phyloP scores from a whole-genome alignment of 2,797 vertebrate genomes.

The Poeciliopsis paucimaculata region DNA sequence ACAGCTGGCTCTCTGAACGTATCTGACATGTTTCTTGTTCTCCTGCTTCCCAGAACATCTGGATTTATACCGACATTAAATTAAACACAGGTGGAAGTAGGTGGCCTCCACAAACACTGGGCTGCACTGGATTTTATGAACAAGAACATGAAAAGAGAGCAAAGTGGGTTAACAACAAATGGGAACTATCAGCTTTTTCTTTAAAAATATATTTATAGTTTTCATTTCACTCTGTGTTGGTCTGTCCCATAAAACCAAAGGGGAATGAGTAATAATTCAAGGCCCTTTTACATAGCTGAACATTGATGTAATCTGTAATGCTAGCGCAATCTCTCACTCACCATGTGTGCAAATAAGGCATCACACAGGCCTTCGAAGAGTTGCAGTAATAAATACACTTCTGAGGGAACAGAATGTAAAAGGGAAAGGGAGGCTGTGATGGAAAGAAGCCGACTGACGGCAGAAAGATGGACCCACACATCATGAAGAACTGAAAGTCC shows the following conservation, averaged over 20 bases:
- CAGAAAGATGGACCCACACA: neutral
- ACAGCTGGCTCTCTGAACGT: neutral
- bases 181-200: neutral
- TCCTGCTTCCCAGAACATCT: neutral
- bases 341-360: neutral
- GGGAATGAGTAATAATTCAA: neutral
- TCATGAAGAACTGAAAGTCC: neutral
- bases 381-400: neutral
- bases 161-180: neutral
- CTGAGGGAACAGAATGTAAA: neutral
- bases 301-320: neutral
- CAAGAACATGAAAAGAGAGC: neutral
- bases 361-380: too few species aligned
- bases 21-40: neutral
- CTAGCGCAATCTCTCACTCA: neutral
- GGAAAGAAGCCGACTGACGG: neutral
- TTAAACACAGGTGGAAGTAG: neutral
- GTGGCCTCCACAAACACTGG: neutral
- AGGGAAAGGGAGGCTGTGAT: neutral
- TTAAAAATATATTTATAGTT: neutral
- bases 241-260: neutral
- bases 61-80: neutral
- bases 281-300: neutral
- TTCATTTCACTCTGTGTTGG: neutral
- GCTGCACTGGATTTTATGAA: neutral